Conservation (phyloP, 1,140 invertebrate species). For the Halesus radiatus region DNA sequence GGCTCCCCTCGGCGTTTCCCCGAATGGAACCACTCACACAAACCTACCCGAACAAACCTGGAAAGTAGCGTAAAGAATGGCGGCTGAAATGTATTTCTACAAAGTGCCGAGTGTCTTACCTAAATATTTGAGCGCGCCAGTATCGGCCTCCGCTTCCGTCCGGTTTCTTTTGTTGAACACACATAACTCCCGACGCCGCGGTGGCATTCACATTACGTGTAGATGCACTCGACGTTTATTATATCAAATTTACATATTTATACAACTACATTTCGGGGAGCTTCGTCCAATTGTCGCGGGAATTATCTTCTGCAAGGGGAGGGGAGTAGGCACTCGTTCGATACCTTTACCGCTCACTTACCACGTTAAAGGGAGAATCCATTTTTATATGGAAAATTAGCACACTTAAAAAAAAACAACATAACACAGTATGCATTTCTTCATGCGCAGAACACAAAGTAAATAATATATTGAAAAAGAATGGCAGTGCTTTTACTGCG, state of each 20-base stretch:
- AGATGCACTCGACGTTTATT: slow-evolving; percentile 28
- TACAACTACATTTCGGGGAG: slow-evolving; percentile 5
- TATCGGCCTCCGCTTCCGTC: neutral
- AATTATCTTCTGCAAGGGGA: no score
- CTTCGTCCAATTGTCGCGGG: neutral
- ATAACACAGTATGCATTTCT: no score
- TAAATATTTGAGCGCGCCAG: slow-evolving; percentile 5
- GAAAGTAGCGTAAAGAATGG: neutral
- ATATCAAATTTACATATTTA: slow-evolving; percentile 22
- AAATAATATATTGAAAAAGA: no score
- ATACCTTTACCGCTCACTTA: no score
- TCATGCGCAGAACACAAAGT: no score
- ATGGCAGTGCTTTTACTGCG: no score
- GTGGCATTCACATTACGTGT: neutral
- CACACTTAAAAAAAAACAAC: no score
- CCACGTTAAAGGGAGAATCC: no score
- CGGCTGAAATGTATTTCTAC: neutral
- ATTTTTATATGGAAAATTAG: no score
- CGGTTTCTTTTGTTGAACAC: neutral
- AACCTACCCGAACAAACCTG: neutral
- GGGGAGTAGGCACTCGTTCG: no score
- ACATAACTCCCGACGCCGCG: neutral
- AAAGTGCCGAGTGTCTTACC: neutral
- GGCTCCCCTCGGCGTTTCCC: neutral
- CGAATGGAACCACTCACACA: neutral